Evolutionary conservation across 2,797 vertebrate species (phyloP).

Genomic region (Manis pentadactyla): DNA sequence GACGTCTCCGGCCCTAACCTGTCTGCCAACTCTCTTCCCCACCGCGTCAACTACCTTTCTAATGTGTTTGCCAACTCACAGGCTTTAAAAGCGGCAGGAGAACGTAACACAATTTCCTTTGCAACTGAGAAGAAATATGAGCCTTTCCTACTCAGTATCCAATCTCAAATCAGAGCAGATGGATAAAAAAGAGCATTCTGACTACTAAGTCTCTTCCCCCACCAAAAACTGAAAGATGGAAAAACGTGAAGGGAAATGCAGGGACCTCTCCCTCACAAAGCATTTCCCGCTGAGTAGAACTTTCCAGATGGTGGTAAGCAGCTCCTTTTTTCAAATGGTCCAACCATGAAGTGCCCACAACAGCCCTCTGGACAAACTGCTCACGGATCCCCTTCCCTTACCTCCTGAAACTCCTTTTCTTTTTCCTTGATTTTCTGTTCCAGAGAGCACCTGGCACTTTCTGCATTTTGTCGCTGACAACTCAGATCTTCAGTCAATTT

Average conservation of each 20-base stretch:
- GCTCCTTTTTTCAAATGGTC: neutral
- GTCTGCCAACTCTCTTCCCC: neutral
- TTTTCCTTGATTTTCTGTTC: slow-evolving; percentile 95
- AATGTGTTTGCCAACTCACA: neutral
- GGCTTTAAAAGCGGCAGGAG: neutral
- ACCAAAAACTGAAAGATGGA: neutral
- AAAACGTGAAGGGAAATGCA: neutral
- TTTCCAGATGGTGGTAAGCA: neutral
- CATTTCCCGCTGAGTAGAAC: neutral
- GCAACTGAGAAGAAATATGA: neutral
- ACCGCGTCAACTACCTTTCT: neutral
- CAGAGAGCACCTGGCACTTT: slow-evolving; percentile 89
- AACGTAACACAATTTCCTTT: neutral
- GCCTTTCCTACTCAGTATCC: neutral
- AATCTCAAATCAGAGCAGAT: neutral
- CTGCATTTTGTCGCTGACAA: slow-evolving; percentile 96
- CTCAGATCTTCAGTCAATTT: slow-evolving; percentile 93
- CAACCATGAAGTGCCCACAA: neutral
- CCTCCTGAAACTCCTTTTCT: slow-evolving; percentile 94
- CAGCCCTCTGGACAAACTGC: neutral
- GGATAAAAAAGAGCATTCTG: neutral
- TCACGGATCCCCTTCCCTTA: slow-evolving; percentile 67
- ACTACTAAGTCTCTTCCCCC: neutral
- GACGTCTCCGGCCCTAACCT: neutral
- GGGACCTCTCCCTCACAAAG: neutral